These are phyloP conservation scores for Philonicus albiceps DNA, from an alignment of 2,888 invertebrate genomes.

Conservation along the genomic window DNA sequence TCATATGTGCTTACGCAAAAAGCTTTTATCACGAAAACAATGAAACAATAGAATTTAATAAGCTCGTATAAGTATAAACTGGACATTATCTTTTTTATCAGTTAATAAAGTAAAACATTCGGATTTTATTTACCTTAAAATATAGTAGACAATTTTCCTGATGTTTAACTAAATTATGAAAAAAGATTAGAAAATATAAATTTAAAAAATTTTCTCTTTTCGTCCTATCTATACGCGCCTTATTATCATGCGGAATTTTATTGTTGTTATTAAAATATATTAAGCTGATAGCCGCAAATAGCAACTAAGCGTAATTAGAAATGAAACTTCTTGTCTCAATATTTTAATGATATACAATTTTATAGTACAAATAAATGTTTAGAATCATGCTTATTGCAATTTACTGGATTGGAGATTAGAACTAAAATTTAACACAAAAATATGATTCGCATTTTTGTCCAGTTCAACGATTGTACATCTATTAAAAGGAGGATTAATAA, in stretches of 20 bases:
- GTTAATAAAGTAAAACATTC: neutral
- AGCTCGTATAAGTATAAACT: too few relatives aligned
- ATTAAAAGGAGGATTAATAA: neutral
- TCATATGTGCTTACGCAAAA: neutral
- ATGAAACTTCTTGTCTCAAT: neutral
- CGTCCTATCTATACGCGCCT: too few relatives aligned
- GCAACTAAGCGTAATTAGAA: neutral
- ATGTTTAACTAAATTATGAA: too few relatives aligned
- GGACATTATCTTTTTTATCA: neutral
- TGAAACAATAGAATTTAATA: too few relatives aligned
- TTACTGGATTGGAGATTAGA: neutral
- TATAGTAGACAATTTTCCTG: too few relatives aligned
- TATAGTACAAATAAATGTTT: neutral
- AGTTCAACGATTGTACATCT: neutral
- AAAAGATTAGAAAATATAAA: too few relatives aligned
- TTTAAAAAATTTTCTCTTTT: too few relatives aligned
- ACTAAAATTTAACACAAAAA: neutral
- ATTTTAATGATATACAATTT: neutral
- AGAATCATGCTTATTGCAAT: too few relatives aligned
- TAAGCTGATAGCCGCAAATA: neutral
- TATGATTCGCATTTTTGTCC: neutral
- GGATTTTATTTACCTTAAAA: too few relatives aligned
- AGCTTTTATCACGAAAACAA: neutral
- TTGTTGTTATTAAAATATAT: too few relatives aligned
- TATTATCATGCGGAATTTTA: too few relatives aligned